Evolutionary conservation across 1,140 invertebrate genomes (phyloP).

Genomic region (Trachymyrmex cornetzi): DNA sequence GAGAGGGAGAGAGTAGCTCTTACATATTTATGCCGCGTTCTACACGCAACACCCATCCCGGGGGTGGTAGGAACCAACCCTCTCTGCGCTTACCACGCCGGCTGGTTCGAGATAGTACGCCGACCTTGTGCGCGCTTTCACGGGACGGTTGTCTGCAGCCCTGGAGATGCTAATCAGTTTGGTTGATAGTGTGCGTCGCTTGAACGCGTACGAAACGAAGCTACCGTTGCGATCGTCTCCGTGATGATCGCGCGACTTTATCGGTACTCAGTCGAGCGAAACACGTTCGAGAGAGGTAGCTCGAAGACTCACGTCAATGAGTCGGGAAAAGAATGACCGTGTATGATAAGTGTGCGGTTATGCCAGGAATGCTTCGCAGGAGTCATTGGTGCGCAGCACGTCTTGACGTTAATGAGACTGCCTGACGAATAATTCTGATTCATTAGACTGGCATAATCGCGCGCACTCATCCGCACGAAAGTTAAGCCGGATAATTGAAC

Average conservation of each 20-base stretch:
- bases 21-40: conserved; percentile 85
- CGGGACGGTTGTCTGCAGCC: conserved; percentile 55
- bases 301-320: conserved; percentile 36
- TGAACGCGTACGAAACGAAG: conserved; percentile 54
- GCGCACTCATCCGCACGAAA: conserved; percentile 21
- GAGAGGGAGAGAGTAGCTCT: conserved; percentile 82
- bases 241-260: conserved; percentile 31
- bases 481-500: conserved; percentile 2
- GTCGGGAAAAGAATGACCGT: conserved; percentile 41
- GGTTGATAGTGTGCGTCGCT: conserved; percentile 58
- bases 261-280: conserved; percentile 2
- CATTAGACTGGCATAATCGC: conserved; percentile 26
- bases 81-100: conserved; percentile 61
- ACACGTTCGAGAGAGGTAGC: conserved; percentile 5
- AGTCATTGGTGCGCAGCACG: conserved; percentile 7
- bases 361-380: not conserved
- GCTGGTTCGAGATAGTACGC: conserved; percentile 60
- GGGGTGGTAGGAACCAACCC: conserved; percentile 71
- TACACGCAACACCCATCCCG: conserved; percentile 77
- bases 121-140: conserved; percentile 74
- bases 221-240: conserved; percentile 64
- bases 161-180: conserved; percentile 71
- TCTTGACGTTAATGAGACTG: conserved; percentile 44
- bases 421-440: conserved; percentile 34
- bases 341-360: conserved; percentile 16